Evolutionary conservation across 2,797 vertebrate species (phyloP).

Genomic region (Lerista edwardsae): DNA sequence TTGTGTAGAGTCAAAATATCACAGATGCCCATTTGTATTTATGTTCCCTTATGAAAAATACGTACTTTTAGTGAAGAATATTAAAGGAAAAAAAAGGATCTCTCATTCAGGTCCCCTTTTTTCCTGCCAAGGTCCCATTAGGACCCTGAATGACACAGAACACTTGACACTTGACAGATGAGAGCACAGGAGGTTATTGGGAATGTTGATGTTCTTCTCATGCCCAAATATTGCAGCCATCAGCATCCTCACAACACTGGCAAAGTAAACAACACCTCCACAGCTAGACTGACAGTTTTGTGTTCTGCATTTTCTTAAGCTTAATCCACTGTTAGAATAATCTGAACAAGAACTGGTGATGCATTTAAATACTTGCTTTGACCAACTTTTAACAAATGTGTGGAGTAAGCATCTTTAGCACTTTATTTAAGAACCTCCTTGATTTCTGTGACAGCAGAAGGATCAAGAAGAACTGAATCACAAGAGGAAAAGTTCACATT

Average conservation of each 20-base stretch:
- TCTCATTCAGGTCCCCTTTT: neutral
- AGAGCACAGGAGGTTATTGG: neutral
- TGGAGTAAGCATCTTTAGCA: slow-evolving; percentile 56
- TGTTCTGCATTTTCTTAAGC: slow-evolving; percentile 40
- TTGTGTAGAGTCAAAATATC: neutral
- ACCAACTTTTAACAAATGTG: slow-evolving; percentile 53
- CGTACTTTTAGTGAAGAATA: neutral
- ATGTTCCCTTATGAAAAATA: too few species aligned
- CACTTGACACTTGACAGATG: neutral
- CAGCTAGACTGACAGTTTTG: neutral
- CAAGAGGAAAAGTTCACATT: slow-evolving; percentile 24
- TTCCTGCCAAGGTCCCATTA: neutral
- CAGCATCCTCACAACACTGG: neutral
- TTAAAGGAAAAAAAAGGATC: too few species aligned
- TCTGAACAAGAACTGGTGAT: slow-evolving; percentile 37
- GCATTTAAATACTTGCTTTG: slow-evolving; percentile 57
- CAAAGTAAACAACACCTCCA: neutral
- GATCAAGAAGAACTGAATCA: neutral
- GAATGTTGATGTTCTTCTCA: neutral
- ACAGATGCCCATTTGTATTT: neutral
- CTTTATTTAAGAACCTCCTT: slow-evolving; percentile 36
- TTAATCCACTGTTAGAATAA: slow-evolving; percentile 41
- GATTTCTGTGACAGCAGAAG: slow-evolving; percentile 30
- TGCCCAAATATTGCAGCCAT: neutral
- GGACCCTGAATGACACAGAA: neutral